These are phyloP conservation scores for Nyctibius bracteatus DNA, from an alignment of 2,113 vertebrate genomes.

Conservation along the genomic window DNA sequence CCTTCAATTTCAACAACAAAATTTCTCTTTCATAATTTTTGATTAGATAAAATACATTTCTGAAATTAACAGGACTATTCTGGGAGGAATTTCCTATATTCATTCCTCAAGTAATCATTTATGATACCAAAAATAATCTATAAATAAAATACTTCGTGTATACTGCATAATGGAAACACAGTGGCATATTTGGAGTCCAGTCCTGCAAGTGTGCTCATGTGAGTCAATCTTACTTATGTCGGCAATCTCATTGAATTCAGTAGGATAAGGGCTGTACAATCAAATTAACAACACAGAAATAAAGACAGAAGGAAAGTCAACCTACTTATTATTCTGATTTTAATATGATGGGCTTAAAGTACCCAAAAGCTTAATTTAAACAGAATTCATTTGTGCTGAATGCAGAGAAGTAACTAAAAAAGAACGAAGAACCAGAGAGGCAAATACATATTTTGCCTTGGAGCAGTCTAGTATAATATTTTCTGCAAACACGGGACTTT, in stretches of 20 bases:
- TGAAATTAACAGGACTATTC: slow-evolving; percentile 45
- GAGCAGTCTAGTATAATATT: slow-evolving; percentile 56
- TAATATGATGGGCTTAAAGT: slow-evolving; percentile 42
- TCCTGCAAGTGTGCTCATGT: background rate
- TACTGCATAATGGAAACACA: background rate
- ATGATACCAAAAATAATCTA: background rate
- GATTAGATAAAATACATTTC: background rate
- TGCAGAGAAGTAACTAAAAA: slow-evolving; percentile 52
- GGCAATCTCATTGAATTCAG: background rate
- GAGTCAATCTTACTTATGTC: background rate
- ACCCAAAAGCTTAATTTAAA: slow-evolving; percentile 51
- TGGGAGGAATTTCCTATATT: slow-evolving; percentile 39
- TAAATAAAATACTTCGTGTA: background rate
- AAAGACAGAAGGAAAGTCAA: slow-evolving; percentile 34
- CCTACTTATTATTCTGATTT: slow-evolving; percentile 47
- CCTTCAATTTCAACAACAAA: slow-evolving; percentile 4
- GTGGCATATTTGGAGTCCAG: background rate
- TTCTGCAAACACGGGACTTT: slow-evolving; percentile 68
- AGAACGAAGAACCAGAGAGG: slow-evolving; percentile 19
- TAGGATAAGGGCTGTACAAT: background rate
- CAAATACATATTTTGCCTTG: slow-evolving; percentile 70
- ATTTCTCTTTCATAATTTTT: slow-evolving; percentile 14
- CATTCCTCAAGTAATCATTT: background rate
- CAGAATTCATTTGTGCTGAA: slow-evolving; percentile 27
- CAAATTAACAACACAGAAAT: slow-evolving; percentile 48